phyloP scores from a whole-genome alignment of 1,140 invertebrate genomes.

The Rhynchophorus ferrugineus region DNA sequence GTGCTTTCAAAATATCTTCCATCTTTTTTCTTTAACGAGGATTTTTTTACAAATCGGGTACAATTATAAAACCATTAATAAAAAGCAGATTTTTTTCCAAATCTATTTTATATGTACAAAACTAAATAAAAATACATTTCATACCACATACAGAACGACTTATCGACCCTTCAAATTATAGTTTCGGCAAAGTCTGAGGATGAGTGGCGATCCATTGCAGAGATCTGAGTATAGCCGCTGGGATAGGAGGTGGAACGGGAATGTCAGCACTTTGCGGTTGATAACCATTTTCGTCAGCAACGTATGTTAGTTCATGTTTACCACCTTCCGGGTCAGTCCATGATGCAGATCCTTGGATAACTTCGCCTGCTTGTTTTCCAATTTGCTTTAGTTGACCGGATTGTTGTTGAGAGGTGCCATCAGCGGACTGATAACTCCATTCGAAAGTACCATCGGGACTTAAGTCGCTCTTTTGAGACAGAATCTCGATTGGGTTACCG shows the following conservation, averaged over 20 bases:
- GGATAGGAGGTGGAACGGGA: background rate
- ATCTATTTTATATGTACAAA: too few relatives aligned
- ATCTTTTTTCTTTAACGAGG: too few relatives aligned
- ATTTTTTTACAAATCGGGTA: too few relatives aligned
- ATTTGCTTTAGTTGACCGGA: slow-evolving; percentile 44
- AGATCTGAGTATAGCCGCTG: background rate
- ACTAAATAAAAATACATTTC: too few relatives aligned
- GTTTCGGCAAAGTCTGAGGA: too few relatives aligned
- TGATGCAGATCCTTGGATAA: background rate
- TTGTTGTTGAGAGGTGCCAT: slow-evolving; percentile 56
- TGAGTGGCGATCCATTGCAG: background rate
- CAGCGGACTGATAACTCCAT: slow-evolving; percentile 50
- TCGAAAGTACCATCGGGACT: slow-evolving; percentile 60
- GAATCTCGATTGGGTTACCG: slow-evolving; percentile 51
- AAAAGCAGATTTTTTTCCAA: too few relatives aligned
- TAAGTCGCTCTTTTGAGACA: slow-evolving; percentile 52
- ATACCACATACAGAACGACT: too few relatives aligned
- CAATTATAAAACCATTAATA: too few relatives aligned
- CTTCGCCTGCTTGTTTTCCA: background rate
- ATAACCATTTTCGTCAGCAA: slow-evolving; percentile 10
- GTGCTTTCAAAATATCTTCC: too few relatives aligned
- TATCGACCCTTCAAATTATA: too few relatives aligned
- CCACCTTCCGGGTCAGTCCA: background rate
- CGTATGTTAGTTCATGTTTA: background rate
- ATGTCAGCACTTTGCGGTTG: slow-evolving; percentile 7